Conservation (phyloP, 2,888 invertebrate species). For the Zele albiditarsus region DNA sequence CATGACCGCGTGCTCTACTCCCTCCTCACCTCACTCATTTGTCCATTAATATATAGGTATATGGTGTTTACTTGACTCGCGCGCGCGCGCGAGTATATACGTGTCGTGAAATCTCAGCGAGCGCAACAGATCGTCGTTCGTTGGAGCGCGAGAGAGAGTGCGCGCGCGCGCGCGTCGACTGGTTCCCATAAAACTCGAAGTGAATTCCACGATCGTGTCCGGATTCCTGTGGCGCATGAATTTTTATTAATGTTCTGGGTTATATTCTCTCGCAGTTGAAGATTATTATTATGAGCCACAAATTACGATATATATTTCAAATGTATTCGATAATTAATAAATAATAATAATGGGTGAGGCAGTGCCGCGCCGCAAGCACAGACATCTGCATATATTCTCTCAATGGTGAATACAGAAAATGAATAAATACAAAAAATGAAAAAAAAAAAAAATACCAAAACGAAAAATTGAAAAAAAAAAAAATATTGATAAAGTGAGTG, state of each 20-base stretch:
- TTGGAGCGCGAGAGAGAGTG: background rate
- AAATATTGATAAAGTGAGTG: constrained; percentile 29
- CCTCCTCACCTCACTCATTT: background rate
- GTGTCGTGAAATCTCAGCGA: background rate
- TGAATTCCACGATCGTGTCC: constrained; percentile 30
- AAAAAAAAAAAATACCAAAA: background rate
- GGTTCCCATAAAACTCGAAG: constrained; percentile 22
- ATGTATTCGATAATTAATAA: constrained; percentile 33
- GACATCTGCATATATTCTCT: constrained; percentile 16
- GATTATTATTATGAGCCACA: constrained; percentile 16
- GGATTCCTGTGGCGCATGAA: constrained; percentile 32
- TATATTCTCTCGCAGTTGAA: background rate
- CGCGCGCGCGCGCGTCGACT: background rate
- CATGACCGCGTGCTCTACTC: constrained; percentile 23
- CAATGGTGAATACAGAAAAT: background rate
- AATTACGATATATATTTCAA: constrained; percentile 26
- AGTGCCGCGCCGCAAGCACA: background rate
- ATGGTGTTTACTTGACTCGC: background rate
- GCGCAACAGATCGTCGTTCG: constrained; percentile 5
- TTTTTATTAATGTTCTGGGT: constrained; percentile 24
- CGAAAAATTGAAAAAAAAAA: background rate
- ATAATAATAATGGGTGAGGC: constrained; percentile 21
- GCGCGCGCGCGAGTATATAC: background rate
- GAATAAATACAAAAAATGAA: too few relatives aligned
- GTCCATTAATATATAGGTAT: background rate